Conservation (phyloP, 2,797 vertebrate species). For the Peromyscus attwateri region DNA sequence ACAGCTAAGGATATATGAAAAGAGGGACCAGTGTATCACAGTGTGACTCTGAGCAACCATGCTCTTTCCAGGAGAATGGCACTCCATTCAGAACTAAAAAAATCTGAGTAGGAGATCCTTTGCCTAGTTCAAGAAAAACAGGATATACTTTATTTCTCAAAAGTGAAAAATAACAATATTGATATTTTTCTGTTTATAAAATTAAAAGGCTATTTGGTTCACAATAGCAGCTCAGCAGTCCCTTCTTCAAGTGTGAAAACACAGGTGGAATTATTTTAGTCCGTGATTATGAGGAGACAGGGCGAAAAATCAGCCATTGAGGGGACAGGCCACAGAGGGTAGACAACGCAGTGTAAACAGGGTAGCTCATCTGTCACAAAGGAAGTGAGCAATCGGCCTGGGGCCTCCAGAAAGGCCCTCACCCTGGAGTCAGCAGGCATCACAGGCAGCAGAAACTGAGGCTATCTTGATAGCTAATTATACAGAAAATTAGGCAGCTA, state of each 20-base stretch:
- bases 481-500: background rate
- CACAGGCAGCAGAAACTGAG: background rate
- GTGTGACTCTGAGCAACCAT: background rate
- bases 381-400: background rate
- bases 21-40: background rate
- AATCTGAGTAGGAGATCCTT: background rate
- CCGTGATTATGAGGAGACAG: background rate
- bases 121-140: background rate
- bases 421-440: background rate
- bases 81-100: constrained; percentile 1
- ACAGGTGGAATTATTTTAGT: background rate
- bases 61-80: background rate
- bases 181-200: constrained; percentile 33
- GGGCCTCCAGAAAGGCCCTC: background rate
- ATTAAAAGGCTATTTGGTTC: constrained; percentile 1
- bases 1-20: background rate
- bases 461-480: background rate
- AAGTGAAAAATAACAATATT: constrained; percentile 14
- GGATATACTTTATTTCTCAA: background rate
- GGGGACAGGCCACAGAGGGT: background rate
- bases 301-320: background rate
- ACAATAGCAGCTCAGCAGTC: background rate
- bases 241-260: background rate
- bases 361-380: background rate
- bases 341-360: background rate